Evolutionary conservation across 2,797 vertebrate genomes (phyloP).

Genomic region (Setipinna tenuifilis): DNA sequence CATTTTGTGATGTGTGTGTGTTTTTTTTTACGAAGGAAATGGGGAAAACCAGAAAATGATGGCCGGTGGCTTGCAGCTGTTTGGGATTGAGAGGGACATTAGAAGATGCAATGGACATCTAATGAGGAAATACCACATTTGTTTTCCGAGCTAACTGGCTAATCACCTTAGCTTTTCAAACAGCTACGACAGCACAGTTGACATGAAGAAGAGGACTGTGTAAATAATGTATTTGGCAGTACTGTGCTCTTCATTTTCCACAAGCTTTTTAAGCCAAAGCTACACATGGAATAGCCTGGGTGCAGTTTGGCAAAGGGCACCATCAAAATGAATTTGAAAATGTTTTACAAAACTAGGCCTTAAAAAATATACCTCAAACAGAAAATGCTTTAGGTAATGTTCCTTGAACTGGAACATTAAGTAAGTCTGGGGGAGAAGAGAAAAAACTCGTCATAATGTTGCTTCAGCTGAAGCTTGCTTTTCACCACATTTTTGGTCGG

Average conservation of each 20-base stretch:
- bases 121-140: background rate
- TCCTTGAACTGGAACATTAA: background rate
- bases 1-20: background rate
- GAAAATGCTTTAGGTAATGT: background rate
- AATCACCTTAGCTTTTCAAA: background rate
- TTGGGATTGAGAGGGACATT: background rate
- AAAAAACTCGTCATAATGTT: background rate
- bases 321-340: background rate
- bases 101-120: background rate
- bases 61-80: background rate
- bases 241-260: background rate
- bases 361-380: background rate
- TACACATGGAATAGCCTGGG: background rate
- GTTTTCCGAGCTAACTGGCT: background rate
- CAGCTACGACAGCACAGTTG: background rate
- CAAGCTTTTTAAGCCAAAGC: background rate
- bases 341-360: background rate
- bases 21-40: background rate
- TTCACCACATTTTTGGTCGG: no score
- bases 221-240: background rate
- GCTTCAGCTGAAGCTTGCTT: background rate
- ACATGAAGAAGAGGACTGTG: background rate
- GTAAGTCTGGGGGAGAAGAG: background rate
- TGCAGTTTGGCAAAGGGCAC: background rate
- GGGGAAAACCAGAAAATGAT: background rate